These are phyloP conservation scores for Carcinoscorpius rotundicauda DNA, from an alignment of 1,140 invertebrate species.

Conservation along the genomic window DNA sequence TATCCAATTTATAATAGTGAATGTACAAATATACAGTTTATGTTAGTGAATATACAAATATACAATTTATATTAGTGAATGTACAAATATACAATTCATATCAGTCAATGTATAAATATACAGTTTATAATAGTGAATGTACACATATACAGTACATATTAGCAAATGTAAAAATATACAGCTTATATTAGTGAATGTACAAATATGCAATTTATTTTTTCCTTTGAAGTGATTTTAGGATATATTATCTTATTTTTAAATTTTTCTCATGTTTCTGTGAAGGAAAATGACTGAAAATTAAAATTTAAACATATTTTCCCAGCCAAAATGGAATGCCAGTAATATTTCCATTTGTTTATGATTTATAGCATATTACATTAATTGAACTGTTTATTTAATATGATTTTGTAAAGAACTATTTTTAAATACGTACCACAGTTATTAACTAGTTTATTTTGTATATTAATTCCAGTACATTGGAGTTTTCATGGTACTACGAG, in stretches of 20 bases:
- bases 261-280: no score
- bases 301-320: no score
- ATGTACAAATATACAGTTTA: background rate
- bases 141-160: background rate
- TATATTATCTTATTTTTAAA: no score
- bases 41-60: background rate
- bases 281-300: no score
- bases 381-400: no score
- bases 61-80: background rate
- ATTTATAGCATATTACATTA: no score
- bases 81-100: background rate
- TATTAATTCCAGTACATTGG: conserved; percentile 44
- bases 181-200: background rate
- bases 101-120: background rate
- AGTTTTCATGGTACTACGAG: conserved; percentile 73
- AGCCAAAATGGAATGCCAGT: no score
- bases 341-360: no score
- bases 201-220: background rate
- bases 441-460: background rate
- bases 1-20: background rate
- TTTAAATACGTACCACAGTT: background rate
- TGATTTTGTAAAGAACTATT: background rate
- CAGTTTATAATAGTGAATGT: background rate
- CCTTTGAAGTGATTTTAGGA: no score
- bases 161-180: background rate